phyloP scores from a whole-genome alignment of 2,888 invertebrate genomes.

The Scrobipalpa costella region DNA sequence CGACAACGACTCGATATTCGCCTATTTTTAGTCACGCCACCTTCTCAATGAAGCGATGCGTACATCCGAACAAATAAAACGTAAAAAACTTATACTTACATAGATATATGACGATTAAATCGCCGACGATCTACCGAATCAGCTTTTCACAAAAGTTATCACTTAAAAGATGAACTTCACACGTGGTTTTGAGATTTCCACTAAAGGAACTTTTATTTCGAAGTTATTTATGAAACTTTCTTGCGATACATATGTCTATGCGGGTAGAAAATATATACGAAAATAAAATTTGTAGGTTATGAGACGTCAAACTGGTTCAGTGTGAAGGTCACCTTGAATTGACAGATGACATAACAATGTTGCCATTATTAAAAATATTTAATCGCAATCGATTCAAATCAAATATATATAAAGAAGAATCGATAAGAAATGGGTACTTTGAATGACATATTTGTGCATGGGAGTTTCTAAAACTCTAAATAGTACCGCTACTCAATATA shows the following conservation, averaged over 20 bases:
- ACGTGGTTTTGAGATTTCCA: slow-evolving; percentile 50
- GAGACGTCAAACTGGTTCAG: slow-evolving; percentile 64
- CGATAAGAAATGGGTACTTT: too few relatives aligned
- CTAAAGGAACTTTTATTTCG: slow-evolving; percentile 45
- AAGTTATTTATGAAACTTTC: slow-evolving; percentile 54
- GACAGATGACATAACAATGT: slow-evolving; percentile 47
- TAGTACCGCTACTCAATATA: too few relatives aligned
- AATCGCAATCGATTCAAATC: not conserved
- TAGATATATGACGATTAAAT: slow-evolving; percentile 41
- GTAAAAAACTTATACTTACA: slow-evolving; percentile 53
- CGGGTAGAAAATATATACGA: slow-evolving; percentile 73
- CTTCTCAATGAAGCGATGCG: slow-evolving; percentile 46
- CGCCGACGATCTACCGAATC: slow-evolving; percentile 33
- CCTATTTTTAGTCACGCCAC: slow-evolving; percentile 57
- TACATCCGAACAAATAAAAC: slow-evolving; percentile 40
- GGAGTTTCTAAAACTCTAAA: too few relatives aligned
- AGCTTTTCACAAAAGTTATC: slow-evolving; percentile 51
- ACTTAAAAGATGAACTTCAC: slow-evolving; percentile 58
- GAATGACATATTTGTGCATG: too few relatives aligned
- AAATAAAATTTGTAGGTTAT: slow-evolving; percentile 64
- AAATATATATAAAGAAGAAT: not conserved
- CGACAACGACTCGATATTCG: not conserved
- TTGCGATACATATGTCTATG: slow-evolving; percentile 62
- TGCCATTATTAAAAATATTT: slow-evolving; percentile 24
- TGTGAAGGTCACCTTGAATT: slow-evolving; percentile 76